Evolutionary conservation across 2,113 vertebrate species (phyloP).

Genomic region (Hepsetus odoe): DNA sequence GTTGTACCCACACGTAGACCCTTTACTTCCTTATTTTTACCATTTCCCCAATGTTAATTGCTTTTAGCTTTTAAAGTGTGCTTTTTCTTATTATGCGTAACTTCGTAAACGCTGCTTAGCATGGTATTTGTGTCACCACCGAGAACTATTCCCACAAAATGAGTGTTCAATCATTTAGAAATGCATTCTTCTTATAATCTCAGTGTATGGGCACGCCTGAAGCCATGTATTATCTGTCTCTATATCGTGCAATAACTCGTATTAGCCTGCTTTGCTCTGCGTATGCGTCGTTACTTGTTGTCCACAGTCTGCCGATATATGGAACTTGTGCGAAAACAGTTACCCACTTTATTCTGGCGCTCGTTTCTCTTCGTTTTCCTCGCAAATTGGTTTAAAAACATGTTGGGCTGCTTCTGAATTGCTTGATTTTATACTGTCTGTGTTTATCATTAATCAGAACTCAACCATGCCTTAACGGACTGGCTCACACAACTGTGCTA

Average conservation of each 20-base stretch:
- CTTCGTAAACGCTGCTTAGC: background rate
- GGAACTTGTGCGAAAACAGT: slow-evolving; percentile 13
- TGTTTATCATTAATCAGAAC: slow-evolving; percentile 1
- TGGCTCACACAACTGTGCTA: background rate
- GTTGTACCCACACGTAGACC: background rate
- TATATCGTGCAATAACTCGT: slow-evolving; percentile 17
- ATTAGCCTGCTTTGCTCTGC: background rate
- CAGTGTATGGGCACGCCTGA: background rate
- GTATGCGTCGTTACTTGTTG: slow-evolving; percentile 8
- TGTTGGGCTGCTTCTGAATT: background rate
- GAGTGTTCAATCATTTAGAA: background rate
- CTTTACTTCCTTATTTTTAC: slow-evolving; percentile 19
- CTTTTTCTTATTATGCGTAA: slow-evolving; percentile 20
- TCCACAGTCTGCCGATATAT: slow-evolving; percentile 6
- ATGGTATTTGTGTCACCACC: background rate
- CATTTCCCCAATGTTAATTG: background rate
- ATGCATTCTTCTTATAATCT: background rate
- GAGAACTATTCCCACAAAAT: slow-evolving; percentile 11
- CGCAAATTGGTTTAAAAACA: slow-evolving; percentile 13
- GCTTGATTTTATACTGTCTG: background rate
- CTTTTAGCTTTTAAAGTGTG: background rate
- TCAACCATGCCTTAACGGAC: slow-evolving; percentile 41
- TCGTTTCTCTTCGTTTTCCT: background rate
- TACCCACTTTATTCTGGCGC: background rate
- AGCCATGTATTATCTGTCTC: background rate